phyloP scores from a whole-genome alignment of 2,888 invertebrate species.

The Druceiella hillmani region DNA sequence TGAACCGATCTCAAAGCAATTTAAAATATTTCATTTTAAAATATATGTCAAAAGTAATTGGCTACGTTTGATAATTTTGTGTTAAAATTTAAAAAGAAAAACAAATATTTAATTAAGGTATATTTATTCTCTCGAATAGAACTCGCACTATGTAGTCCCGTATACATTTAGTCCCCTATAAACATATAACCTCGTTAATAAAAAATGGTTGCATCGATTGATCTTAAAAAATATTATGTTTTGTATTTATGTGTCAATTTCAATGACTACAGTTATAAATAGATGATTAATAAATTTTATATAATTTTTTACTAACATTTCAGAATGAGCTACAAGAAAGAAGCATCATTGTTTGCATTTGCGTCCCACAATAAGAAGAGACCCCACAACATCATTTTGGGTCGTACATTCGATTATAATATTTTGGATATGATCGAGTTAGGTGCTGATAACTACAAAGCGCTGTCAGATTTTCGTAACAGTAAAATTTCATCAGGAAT shows the following conservation, averaged over 20 bases:
- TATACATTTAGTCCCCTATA: no score
- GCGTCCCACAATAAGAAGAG: constrained; percentile 93
- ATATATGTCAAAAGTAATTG: no score
- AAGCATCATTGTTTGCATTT: constrained; percentile 85
- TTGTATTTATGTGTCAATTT: neutral
- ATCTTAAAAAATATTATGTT: neutral
- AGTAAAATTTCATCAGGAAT: constrained; percentile 74
- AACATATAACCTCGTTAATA: no score
- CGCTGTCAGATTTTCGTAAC: constrained; percentile 72
- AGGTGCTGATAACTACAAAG: constrained; percentile 77
- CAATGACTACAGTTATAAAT: neutral
- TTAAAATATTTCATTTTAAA: no score
- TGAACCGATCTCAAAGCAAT: no score
- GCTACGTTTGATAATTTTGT: no score
- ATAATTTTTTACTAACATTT: no score
- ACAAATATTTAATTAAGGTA: no score
- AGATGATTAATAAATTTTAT: neutral
- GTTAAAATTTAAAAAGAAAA: no score
- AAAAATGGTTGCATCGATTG: neutral
- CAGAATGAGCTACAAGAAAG: constrained; percentile 71
- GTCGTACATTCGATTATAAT: constrained; percentile 83
- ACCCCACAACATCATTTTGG: constrained; percentile 86
- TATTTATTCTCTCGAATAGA: no score
- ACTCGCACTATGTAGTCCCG: no score
- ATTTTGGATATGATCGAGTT: constrained; percentile 96